Base-by-base conservation (phyloP, 2,113 vertebrate genomes). In the Gymnogyps californianus region DNA sequence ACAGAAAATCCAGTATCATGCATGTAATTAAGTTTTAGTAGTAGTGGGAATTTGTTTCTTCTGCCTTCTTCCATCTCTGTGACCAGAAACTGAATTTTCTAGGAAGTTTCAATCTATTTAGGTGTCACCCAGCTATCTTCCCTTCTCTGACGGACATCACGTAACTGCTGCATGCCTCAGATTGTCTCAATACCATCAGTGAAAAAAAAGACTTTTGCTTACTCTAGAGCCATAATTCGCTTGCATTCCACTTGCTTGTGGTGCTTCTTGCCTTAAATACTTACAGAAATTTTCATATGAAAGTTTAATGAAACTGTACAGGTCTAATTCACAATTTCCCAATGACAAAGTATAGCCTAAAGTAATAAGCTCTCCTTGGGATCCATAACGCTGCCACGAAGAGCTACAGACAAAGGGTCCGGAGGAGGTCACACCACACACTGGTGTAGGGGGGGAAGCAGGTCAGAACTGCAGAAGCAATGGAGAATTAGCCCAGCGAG, bases 341-440 rank as follows among this genome's bases (percentile, higher is more conserved):
- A 19, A 10, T 0, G 49, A 44, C 20, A 84, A 61, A 69, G 51
- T 6, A 42, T 4, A 75, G 65, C 55, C 34, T 36, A 2, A 40
- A 76, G 67, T 42, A 19, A 6, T 3, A 21, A 83, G 22, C 40
- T 47, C 58, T 71, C 15, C 47, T 29, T 44, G 65, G 59, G 47
- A 44, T 47, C 46, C 7, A 1, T 6, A 65, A 11, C 2, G 7
- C 28, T 1, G 0, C 52, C 44, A 28, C 36, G 2, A 17, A 10
- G 22, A 55, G 42, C 54, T 42, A 34, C 18, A 0, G 6, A 4
- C 13, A 18, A 36, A 42, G 52, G 20, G 21, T 13, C 7, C 0
- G 0, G 44, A 59, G 29, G 36, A 86, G 46, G 51, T 47, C 55
- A 69, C 49, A 20, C 19, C 11, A 9, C 0, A 0, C 26, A 15